Conservation (phyloP, 2,797 vertebrate genomes). For the Telmatherina bonti region DNA sequence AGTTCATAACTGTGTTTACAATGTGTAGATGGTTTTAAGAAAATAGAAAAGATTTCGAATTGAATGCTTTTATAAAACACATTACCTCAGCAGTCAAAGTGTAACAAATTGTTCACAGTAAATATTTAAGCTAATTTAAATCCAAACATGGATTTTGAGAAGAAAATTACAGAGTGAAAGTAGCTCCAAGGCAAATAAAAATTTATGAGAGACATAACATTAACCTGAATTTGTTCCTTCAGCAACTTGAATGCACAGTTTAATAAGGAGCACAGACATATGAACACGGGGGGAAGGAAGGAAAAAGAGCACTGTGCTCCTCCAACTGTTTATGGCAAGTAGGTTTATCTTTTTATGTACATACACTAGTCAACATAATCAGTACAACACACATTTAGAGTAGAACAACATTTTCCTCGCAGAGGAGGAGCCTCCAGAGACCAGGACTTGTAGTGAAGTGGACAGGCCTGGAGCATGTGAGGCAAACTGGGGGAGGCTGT, state of each 20-base stretch:
- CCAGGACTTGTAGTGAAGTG: conserved; percentile 35
- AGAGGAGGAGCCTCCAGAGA: conserved; percentile 45
- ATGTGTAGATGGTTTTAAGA: conserved; percentile 16
- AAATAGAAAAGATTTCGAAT: conserved; percentile 21
- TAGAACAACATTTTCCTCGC: conserved; percentile 37
- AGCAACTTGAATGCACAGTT: conserved; percentile 26
- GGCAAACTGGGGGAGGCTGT: conserved; percentile 67
- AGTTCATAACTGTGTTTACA: conserved; percentile 38
- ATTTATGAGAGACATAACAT: conserved; percentile 21
- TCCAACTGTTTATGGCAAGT: conserved; percentile 14
- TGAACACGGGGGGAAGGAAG: background rate
- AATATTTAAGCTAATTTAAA: conserved; percentile 41
- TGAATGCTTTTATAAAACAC: conserved; percentile 19
- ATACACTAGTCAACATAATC: conserved; percentile 57
- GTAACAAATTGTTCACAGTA: conserved; percentile 14
- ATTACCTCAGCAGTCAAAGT: conserved; percentile 12
- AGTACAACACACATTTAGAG: conserved; percentile 40
- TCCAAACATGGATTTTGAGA: conserved; percentile 26
- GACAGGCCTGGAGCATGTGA: conserved; percentile 58
- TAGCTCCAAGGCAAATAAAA: conserved; percentile 19
- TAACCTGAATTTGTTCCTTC: conserved; percentile 14
- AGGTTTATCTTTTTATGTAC: conserved; percentile 43
- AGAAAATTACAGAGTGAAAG: conserved; percentile 7
- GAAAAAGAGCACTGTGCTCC: background rate
- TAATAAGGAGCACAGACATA: conserved; percentile 17